Evolutionary conservation across 2,888 invertebrate genomes (phyloP).

Genomic region (Aradus depressus): DNA sequence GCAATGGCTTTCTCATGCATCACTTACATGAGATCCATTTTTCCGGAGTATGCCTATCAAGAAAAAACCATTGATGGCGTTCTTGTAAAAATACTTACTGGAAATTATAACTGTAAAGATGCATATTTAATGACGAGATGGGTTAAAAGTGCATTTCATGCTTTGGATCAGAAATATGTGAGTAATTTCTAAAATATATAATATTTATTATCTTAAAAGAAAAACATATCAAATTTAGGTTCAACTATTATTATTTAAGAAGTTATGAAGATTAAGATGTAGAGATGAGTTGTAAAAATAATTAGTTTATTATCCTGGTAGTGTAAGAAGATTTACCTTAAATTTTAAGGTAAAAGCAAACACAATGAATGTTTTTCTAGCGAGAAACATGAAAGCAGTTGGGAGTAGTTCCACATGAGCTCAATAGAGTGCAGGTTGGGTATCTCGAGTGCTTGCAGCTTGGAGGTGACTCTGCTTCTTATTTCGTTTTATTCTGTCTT

Average conservation of each 20-base stretch:
- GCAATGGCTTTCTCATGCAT: slow-evolving; percentile 12
- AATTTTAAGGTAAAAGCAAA: no score
- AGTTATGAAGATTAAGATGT: no score
- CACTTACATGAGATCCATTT: slow-evolving; percentile 13
- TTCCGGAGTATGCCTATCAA: slow-evolving; percentile 11
- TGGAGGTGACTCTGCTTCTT: no score
- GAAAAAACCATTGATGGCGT: slow-evolving; percentile 3
- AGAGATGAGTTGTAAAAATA: no score
- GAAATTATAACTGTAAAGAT: slow-evolving; percentile 9
- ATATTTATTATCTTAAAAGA: neutral
- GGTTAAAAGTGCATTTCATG: slow-evolving; percentile 16
- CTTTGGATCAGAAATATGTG: slow-evolving; percentile 12
- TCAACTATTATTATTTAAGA: neutral
- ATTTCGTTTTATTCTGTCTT: no score
- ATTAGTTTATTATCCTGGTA: no score
- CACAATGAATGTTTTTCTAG: no score
- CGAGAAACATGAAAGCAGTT: no score
- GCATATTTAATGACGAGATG: slow-evolving; percentile 15
- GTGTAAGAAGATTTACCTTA: no score
- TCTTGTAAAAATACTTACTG: slow-evolving; percentile 11
- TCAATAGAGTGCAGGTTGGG: no score
- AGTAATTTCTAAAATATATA: neutral
- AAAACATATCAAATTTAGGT: neutral
- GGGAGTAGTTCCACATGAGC: no score
- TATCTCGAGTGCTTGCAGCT: no score